phyloP scores from a whole-genome alignment of 2,797 vertebrate species.

The Pangasius krempfi region DNA sequence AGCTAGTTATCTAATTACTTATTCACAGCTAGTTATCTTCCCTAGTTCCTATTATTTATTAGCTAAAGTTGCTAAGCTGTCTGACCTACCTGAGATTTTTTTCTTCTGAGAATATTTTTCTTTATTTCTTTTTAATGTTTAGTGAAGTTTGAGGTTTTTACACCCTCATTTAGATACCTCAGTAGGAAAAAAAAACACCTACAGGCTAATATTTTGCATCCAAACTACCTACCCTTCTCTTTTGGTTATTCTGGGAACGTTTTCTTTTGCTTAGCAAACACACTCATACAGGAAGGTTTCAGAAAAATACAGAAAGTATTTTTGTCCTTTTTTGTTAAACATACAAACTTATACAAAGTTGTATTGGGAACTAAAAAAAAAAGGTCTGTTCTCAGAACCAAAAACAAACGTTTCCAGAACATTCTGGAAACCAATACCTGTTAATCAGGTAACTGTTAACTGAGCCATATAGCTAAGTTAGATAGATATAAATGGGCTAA shows the following conservation, averaged over 20 bases:
- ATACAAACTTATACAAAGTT: no score
- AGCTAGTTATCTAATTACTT: neutral
- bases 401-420: neutral
- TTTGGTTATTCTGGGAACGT: neutral
- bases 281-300: no score
- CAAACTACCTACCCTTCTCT: neutral
- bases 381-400: neutral
- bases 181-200: no score
- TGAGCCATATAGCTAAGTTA: neutral
- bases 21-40: neutral
- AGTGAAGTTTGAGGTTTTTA: neutral
- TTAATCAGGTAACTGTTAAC: neutral
- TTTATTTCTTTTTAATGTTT: neutral
- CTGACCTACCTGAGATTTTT: neutral
- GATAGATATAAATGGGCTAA: neutral
- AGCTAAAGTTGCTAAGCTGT: neutral
- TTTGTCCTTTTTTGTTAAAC: no score
- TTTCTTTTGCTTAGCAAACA: neutral
- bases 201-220: neutral
- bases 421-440: neutral
- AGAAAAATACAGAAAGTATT: no score
- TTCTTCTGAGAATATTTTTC: neutral
- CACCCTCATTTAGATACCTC: neutral
- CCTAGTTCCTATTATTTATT: neutral
- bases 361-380: neutral